phyloP scores from a whole-genome alignment of 2,888 invertebrate species.

The Amphimallon solstitiale region DNA sequence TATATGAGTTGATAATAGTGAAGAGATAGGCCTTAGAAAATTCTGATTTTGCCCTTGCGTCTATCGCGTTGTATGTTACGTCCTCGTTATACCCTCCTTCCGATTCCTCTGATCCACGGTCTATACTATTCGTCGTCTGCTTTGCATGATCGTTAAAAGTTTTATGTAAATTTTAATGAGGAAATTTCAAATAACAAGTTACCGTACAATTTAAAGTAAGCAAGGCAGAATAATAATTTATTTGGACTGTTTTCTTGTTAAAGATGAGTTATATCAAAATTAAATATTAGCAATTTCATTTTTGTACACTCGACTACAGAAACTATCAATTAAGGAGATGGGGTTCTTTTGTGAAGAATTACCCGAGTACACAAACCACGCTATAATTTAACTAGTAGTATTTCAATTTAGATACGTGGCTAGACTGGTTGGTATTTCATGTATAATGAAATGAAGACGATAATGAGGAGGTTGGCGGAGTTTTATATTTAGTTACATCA shows the following conservation, averaged over 20 bases:
- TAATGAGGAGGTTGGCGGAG: too few relatives aligned
- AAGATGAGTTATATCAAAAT: conserved; percentile 18
- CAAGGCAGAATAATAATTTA: conserved; percentile 20
- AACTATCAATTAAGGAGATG: conserved; percentile 4
- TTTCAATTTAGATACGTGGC: too few relatives aligned
- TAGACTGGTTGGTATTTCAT: too few relatives aligned
- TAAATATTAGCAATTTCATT: conserved; percentile 12
- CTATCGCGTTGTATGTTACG: not conserved
- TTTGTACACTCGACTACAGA: not conserved
- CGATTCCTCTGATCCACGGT: not conserved
- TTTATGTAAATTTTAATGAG: conserved; percentile 45
- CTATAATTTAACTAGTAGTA: too few relatives aligned
- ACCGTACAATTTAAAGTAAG: conserved; percentile 22
- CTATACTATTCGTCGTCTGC: conserved; percentile 1
- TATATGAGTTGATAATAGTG: not conserved
- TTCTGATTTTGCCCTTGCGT: not conserved
- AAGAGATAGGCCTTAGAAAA: conserved; percentile 1
- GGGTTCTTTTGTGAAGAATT: not conserved
- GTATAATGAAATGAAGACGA: too few relatives aligned
- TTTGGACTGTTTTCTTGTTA: conserved; percentile 25
- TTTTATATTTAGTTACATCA: too few relatives aligned
- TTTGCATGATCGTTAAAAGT: conserved; percentile 42
- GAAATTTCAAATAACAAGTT: conserved; percentile 41
- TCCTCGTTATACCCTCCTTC: conserved; percentile 1
- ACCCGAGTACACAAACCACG: too few relatives aligned